A percentile compares a stretch with the other conserved stretches of the same genome.
phyloP scores from a whole-genome alignment of 2,797 vertebrate genomes.

The Semotilus atromaculatus region DNA sequence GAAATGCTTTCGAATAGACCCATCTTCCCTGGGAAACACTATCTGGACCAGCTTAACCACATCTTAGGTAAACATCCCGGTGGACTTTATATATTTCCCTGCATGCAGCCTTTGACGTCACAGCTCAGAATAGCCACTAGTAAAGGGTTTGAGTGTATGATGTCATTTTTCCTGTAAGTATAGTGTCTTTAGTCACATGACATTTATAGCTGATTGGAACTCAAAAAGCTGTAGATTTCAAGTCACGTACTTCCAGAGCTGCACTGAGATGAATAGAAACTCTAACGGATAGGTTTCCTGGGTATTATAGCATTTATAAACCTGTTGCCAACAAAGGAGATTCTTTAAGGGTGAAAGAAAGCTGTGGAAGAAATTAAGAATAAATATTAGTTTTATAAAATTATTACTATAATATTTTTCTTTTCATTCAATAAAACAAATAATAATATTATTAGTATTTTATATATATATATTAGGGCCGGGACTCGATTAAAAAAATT shows the following conservation, averaged over 20 bases:
- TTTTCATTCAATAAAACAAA: not conserved
- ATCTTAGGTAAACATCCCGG: conserved; percentile 80
- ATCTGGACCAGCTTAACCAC: conserved; percentile 92
- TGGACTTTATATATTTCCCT: conserved; percentile 7
- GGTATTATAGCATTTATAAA: not conserved
- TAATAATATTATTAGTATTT: no score
- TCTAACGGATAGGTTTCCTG: not conserved
- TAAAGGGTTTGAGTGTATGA: not conserved
- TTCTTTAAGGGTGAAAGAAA: not conserved
- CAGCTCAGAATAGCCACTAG: conserved; percentile 6
- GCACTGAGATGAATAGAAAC: not conserved
- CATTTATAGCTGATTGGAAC: not conserved
- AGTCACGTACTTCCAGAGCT: not conserved
- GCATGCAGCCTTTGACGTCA: not conserved
- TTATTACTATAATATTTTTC: not conserved
- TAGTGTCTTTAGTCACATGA: not conserved
- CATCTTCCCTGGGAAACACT: conserved; percentile 92
- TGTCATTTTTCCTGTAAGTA: not conserved
- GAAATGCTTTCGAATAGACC: conserved; percentile 92
- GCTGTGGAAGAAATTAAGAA: not conserved
- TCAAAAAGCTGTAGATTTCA: not conserved
- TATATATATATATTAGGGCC: no score
- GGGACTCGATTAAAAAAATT: no score
- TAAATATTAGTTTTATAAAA: not conserved
- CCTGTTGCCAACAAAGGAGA: not conserved